Percentiles rank a stretch among this genome's conserved stretches.
phyloP scores from a whole-genome alignment of 2,797 vertebrate genomes.

The Pseudomugil gertrudae region DNA sequence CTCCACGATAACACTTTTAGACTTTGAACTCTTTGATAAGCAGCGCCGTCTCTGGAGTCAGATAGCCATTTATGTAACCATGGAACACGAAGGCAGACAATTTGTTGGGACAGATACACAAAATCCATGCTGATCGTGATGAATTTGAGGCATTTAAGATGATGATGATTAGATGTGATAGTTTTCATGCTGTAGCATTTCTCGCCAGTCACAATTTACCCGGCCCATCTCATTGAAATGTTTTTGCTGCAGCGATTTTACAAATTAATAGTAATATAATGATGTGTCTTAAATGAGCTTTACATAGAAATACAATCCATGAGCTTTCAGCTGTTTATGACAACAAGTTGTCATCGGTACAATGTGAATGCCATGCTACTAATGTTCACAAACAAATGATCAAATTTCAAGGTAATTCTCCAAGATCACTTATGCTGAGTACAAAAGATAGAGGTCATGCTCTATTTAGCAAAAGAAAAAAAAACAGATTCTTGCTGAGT shows the following conservation, averaged over 20 bases:
- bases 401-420: slow-evolving; percentile 16
- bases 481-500: slow-evolving; percentile 12
- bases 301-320: not conserved
- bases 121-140: slow-evolving; percentile 40
- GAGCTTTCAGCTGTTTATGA: not conserved
- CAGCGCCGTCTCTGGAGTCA: slow-evolving; percentile 31
- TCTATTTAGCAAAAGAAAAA: slow-evolving; percentile 22
- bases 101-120: slow-evolving; percentile 28
- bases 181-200: slow-evolving; percentile 12
- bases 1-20: slow-evolving; percentile 34
- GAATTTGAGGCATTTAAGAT: slow-evolving; percentile 27
- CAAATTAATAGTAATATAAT: slow-evolving; percentile 7
- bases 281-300: not conserved
- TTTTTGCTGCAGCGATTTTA: not conserved
- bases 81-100: slow-evolving; percentile 30
- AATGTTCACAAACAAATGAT: slow-evolving; percentile 7
- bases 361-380: slow-evolving; percentile 10
- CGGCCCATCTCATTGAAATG: not conserved
- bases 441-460: slow-evolving; percentile 11
- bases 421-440: not conserved
- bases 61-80: slow-evolving; percentile 41
- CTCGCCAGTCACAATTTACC: not conserved
- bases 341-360: not conserved
- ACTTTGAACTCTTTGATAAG: slow-evolving; percentile 57
- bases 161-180: slow-evolving; percentile 19